phyloP scores from a whole-genome alignment of 2,797 vertebrate genomes.

The Salarias fasciatus region DNA sequence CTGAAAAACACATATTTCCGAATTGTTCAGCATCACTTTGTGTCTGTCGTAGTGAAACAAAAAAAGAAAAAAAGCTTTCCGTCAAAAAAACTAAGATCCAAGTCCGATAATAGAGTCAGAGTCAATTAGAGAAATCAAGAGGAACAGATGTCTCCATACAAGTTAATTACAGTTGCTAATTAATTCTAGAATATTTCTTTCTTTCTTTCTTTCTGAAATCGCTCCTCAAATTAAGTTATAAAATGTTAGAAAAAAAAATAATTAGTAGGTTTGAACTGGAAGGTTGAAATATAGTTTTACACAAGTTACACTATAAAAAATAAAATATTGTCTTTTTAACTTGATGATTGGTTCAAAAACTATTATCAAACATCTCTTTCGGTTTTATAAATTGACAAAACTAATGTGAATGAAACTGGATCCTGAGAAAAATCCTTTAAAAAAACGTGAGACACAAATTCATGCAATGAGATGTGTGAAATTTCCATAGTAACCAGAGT shows the following conservation, averaged over 20 bases:
- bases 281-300: background rate
- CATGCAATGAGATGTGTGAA: background rate
- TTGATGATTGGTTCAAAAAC: no score
- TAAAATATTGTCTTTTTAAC: no score
- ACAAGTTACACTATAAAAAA: background rate
- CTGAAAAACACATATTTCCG: slow-evolving; percentile 21
- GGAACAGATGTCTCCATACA: slow-evolving; percentile 8
- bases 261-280: background rate
- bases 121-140: slow-evolving; percentile 4
- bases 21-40: slow-evolving; percentile 4
- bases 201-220: slow-evolving; percentile 4
- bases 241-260: background rate
- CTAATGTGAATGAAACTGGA: background rate
- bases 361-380: no score
- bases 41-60: background rate
- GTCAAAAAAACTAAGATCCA: background rate
- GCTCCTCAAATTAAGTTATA: slow-evolving; percentile 3
- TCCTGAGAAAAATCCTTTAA: background rate
- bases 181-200: slow-evolving; percentile 8
- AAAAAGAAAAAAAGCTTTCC: background rate
- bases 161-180: slow-evolving; percentile 14
- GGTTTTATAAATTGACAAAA: background rate
- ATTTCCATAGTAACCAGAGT: background rate
- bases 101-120: background rate
- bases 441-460: no score